Percentiles rank a stretch among this genome's conserved stretches.
These are phyloP conservation scores for Oncorhynchus kisutch DNA, from an alignment of 2,113 vertebrate species.

Conservation along the genomic window DNA sequence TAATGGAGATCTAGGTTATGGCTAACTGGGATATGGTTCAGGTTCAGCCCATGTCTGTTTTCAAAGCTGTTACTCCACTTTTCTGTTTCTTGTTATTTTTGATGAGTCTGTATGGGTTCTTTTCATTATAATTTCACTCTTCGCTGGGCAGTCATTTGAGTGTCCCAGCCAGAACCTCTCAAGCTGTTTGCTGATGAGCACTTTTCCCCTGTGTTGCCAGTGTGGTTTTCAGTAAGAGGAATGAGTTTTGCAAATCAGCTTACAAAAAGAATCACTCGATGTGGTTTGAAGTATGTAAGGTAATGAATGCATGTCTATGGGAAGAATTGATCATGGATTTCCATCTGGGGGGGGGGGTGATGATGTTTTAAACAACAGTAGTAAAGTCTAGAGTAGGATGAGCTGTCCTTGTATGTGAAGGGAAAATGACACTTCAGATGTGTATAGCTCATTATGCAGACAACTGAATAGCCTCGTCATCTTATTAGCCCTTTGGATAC, in stretches of 20 bases:
- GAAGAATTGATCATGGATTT: background rate
- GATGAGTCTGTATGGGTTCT: constrained; percentile 11
- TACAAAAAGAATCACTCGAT: background rate
- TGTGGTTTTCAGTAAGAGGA: background rate
- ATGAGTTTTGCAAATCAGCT: constrained; percentile 2
- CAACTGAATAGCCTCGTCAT: constrained; percentile 21
- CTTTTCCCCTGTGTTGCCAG: constrained; percentile 9
- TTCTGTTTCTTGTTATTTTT: constrained; percentile 8
- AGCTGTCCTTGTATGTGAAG: background rate
- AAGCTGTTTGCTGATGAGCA: constrained; percentile 25
- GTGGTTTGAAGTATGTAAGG: background rate
- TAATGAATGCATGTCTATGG: background rate
- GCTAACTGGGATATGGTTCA: background rate
- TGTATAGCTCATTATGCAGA: no score
- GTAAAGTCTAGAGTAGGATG: background rate
- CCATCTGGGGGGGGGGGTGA: background rate
- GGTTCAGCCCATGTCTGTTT: background rate
- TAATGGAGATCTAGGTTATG: background rate
- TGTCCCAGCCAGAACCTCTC: background rate
- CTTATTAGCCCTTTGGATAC: constrained; percentile 42
- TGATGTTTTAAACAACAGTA: background rate
- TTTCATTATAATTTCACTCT: constrained; percentile 47
- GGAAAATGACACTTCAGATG: no score
- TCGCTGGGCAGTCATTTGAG: constrained; percentile 32
- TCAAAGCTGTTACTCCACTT: background rate